Conservation (phyloP, 2,888 invertebrate species). For the Vanessa cardui region DNA sequence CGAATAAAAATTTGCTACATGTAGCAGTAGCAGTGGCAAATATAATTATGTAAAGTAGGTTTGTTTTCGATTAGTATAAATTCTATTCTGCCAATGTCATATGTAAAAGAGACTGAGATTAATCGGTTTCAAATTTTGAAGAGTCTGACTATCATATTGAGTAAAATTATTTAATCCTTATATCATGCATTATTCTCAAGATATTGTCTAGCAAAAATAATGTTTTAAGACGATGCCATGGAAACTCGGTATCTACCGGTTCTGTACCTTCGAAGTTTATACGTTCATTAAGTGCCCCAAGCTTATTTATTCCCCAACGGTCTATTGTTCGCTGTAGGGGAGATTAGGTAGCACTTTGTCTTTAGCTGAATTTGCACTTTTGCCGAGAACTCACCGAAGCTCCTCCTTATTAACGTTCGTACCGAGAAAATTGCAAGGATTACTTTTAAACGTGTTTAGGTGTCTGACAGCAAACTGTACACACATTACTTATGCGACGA, state of each 20-base stretch:
- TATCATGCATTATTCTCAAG: no score
- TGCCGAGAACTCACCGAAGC: slow-evolving; percentile 25
- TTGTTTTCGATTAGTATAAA: no score
- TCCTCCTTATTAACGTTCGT: slow-evolving; percentile 23
- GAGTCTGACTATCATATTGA: no score
- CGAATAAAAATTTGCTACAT: no score
- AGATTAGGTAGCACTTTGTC: slow-evolving; percentile 73
- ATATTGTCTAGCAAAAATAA: neutral
- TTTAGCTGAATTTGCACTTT: slow-evolving; percentile 56
- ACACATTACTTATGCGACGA: slow-evolving; percentile 13
- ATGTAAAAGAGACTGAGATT: no score
- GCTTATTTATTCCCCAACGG: slow-evolving; percentile 74
- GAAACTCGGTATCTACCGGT: slow-evolving; percentile 57
- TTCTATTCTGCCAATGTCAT: no score
- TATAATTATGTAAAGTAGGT: no score
- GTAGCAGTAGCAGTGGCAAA: no score
- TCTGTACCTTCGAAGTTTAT: slow-evolving; percentile 69
- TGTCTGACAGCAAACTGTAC: slow-evolving; percentile 2
- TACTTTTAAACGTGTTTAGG: neutral
- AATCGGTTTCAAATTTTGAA: no score
- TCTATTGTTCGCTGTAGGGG: slow-evolving; percentile 67
- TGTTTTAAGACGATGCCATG: slow-evolving; percentile 30
- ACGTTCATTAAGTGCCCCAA: slow-evolving; percentile 77
- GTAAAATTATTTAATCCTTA: no score
- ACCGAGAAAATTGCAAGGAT: slow-evolving; percentile 2